Evolutionary conservation across 2,797 vertebrate genomes (phyloP).

Genomic region (Buceros bicornis): DNA sequence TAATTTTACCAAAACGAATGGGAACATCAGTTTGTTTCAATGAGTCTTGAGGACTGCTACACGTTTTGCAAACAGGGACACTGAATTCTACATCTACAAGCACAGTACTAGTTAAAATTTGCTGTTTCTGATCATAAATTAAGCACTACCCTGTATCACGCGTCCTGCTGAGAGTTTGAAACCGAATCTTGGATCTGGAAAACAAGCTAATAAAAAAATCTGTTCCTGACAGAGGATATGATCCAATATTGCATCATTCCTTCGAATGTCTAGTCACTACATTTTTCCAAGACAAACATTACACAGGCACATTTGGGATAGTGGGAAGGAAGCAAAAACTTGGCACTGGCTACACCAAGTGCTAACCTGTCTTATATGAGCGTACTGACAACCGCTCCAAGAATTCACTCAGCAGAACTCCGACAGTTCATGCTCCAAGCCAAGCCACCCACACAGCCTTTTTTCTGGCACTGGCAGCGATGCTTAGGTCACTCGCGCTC

Average conservation of each 20-base stretch:
- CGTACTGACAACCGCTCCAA: neutral
- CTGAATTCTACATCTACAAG: neutral
- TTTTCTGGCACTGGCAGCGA: neutral
- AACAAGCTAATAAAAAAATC: neutral
- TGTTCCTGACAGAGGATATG: neutral
- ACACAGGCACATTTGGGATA: neutral
- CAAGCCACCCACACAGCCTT: neutral
- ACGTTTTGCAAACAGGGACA: neutral
- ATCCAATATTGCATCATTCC: neutral
- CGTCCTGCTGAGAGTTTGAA: neutral
- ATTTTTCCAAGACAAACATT: neutral
- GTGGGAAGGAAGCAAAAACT: neutral
- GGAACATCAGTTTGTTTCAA: neutral
- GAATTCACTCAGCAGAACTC: neutral
- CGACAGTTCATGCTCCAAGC: neutral
- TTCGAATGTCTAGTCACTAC: neutral
- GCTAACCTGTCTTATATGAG: neutral
- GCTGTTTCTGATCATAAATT: neutral
- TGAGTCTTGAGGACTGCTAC: neutral
- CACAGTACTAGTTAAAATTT: neutral
- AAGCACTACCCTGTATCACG: neutral
- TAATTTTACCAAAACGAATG: neutral
- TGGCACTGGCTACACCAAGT: neutral
- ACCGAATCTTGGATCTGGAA: neutral
- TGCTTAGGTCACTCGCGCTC: neutral